Conservation (phyloP, 2,888 invertebrate genomes). For the Drosophila stalkeri region DNA sequence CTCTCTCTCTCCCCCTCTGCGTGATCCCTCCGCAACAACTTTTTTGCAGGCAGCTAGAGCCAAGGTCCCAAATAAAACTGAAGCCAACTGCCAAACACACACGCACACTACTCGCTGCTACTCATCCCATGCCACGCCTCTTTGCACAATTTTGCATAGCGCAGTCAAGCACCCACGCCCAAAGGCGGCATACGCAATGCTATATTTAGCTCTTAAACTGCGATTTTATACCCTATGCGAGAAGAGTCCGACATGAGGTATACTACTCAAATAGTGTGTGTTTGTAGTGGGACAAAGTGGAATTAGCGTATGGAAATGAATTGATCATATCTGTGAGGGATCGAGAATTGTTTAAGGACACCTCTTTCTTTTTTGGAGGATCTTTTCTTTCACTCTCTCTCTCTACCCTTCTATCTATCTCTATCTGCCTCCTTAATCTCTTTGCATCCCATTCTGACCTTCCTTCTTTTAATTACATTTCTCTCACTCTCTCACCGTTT, state of each 20-base stretch:
- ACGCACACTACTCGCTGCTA: not conserved
- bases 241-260: not conserved
- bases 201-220: conserved; percentile 44
- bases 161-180: conserved; percentile 22
- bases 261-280: not conserved
- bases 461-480: too few relatives aligned
- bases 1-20: not conserved
- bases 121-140: not conserved
- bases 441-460: too few relatives aligned
- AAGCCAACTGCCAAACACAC: conserved; percentile 29
- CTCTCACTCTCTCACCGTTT: too few relatives aligned
- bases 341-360: too few relatives aligned
- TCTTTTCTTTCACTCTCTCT: too few relatives aligned
- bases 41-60: conserved; percentile 24
- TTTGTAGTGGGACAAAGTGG: not conserved
- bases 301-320: not conserved
- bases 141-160: conserved; percentile 17
- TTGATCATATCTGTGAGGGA: not conserved
- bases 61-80: conserved; percentile 29
- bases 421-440: too few relatives aligned
- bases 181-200: conserved; percentile 34
- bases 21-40: conserved; percentile 21
- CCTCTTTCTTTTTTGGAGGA: too few relatives aligned
- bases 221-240: conserved; percentile 27
- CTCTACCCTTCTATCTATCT: too few relatives aligned